phyloP scores from a whole-genome alignment of 2,797 vertebrate genomes.

The Ispidina picta region DNA sequence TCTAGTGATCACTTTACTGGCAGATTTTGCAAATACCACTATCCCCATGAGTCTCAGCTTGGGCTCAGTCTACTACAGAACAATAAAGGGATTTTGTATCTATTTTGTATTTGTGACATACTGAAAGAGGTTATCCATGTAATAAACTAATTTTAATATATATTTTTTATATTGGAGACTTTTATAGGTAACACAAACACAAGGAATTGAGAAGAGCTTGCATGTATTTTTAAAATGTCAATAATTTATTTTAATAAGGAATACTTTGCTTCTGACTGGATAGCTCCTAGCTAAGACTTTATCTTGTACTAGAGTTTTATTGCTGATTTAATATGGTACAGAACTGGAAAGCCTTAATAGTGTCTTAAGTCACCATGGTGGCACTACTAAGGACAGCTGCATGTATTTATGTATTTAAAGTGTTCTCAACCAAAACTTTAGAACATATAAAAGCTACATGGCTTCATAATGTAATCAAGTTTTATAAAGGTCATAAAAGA shows the following conservation, averaged over 20 bases:
- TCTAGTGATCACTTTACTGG: neutral
- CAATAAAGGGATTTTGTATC: neutral
- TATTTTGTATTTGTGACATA: neutral
- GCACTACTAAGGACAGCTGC: conserved; percentile 22
- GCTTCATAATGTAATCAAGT: conserved; percentile 51
- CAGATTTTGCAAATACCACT: neutral
- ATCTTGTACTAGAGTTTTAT: conserved; percentile 42
- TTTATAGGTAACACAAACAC: neutral
- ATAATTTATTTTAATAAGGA: conserved; percentile 28
- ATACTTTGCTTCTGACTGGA: neutral
- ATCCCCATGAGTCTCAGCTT: neutral
- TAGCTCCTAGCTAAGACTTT: conserved; percentile 46
- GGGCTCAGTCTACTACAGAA: neutral
- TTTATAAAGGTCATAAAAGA: conserved; percentile 54
- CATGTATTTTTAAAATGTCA: neutral
- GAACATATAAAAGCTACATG: conserved; percentile 5
- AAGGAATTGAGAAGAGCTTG: neutral
- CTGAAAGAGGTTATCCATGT: neutral
- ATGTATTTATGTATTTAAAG: neutral
- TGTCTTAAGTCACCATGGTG: conserved; percentile 10
- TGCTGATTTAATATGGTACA: neutral
- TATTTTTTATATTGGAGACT: neutral
- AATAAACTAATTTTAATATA: neutral
- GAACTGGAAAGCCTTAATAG: conserved; percentile 26
- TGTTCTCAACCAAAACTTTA: conserved; percentile 26